Conservation (phyloP, 2,888 invertebrate genomes). For the Drosophila leonis region DNA sequence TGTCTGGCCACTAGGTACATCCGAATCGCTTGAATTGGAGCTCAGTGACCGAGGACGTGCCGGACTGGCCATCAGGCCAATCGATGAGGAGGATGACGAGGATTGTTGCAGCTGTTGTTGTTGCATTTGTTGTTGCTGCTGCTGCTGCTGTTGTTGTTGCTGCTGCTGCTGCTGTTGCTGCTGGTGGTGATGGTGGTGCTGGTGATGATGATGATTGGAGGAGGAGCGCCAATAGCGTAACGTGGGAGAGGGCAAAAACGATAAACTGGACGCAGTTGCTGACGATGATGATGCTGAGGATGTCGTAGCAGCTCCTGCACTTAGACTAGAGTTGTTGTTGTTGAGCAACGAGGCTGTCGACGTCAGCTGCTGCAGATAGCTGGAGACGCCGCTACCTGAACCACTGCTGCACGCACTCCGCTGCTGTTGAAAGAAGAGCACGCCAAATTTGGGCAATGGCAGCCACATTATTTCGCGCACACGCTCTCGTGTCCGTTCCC, state of each 20-base stretch:
- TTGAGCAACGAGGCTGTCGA: constrained; percentile 48
- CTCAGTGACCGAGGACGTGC: constrained; percentile 91
- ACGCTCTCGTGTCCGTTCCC: constrained; percentile 85
- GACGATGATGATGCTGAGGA: constrained; percentile 68
- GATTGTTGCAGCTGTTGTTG: constrained; percentile 47
- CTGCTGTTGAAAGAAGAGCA: constrained; percentile 87
- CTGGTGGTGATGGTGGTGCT: constrained; percentile 53
- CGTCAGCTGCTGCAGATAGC: constrained; percentile 57
- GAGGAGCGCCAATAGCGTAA: constrained; percentile 79
- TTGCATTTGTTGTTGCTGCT: constrained; percentile 36
- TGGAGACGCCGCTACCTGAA: constrained; percentile 32
- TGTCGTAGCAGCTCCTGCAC: constrained; percentile 45
- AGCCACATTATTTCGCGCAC: constrained; percentile 91
- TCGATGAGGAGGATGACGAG: constrained; percentile 54
- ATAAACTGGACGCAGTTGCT: constrained; percentile 50
- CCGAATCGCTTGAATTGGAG: constrained; percentile 90
- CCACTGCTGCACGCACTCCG: constrained; percentile 25
- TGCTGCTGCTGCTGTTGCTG: constrained; percentile 55
- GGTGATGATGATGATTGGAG: constrained; percentile 76
- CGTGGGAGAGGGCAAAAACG: constrained; percentile 71
- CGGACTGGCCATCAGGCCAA: constrained; percentile 87
- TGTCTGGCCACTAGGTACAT: constrained; percentile 86
- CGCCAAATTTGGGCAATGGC: constrained; percentile 95
- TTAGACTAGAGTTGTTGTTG: constrained; percentile 84
- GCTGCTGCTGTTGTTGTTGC: constrained; percentile 42